Evolutionary conservation across 2,888 invertebrate species (phyloP).

Genomic region (Apotomis turbidana): DNA sequence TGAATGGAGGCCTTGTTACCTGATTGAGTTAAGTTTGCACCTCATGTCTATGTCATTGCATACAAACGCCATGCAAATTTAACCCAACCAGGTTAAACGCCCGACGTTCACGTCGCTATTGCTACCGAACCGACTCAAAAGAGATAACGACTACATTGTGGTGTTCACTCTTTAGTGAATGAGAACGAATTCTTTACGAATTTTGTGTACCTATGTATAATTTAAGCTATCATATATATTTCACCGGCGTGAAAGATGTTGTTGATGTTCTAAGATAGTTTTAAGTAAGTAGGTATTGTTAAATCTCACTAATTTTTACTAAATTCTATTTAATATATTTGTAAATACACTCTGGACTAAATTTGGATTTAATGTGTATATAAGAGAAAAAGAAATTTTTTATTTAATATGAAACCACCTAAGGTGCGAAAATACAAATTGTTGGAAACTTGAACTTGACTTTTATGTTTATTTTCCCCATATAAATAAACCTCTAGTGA

Average conservation of each 20-base stretch:
- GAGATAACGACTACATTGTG: conserved; percentile 57
- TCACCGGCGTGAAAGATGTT: conserved; percentile 80
- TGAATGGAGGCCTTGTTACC: conserved; percentile 1
- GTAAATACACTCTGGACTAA: conserved; percentile 84
- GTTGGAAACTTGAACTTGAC: conserved; percentile 73
- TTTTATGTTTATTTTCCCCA: conserved; percentile 54
- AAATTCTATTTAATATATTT: conserved; percentile 85
- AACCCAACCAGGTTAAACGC: neutral
- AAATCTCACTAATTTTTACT: conserved; percentile 84
- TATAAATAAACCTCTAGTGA: too few species aligned
- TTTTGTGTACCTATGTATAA: conserved; percentile 66
- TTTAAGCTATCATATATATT: conserved; percentile 69
- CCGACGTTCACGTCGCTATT: conserved; percentile 24
- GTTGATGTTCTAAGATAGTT: conserved; percentile 81
- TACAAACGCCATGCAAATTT: neutral
- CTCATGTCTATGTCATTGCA: neutral
- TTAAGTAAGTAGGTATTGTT: conserved; percentile 79
- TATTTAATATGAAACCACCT: conserved; percentile 81
- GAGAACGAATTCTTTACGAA: conserved; percentile 69
- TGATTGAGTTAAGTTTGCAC: neutral
- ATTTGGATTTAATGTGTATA: conserved; percentile 84
- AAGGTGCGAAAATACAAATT: conserved; percentile 83
- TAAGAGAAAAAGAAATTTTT: conserved; percentile 78
- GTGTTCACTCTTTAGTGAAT: conserved; percentile 68
- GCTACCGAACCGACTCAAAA: conserved; percentile 38